Evolutionary conservation across 1,140 invertebrate genomes (phyloP), one percentile per base, ranked within the genome.

Genomic region (Euura lappo): DNA sequence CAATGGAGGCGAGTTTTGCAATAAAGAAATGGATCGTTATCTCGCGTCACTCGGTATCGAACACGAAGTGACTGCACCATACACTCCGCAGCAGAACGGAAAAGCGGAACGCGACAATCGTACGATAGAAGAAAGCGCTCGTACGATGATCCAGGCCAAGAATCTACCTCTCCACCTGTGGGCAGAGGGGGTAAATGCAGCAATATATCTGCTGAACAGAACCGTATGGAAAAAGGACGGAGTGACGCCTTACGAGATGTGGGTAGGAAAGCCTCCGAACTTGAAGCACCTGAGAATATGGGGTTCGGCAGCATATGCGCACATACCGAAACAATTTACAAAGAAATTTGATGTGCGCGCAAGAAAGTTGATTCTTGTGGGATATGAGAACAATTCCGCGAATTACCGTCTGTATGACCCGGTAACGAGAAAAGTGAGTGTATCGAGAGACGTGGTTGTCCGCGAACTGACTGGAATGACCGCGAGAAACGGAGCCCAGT

Each of bases 51-150:
- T 8, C 51, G 76, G 71, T 28, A 72, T 73, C 47, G 44, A 68
- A 5, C 51, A 72, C 11, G 72, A 79, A 51, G 43, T 75, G 46
- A 82, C 81, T 2, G 74, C 79, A 51, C 75, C 78, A 1, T 81
- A 86, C 70, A 82, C 80, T 7, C 82, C 83, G n/a, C 76, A 87
- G 74, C 82, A 85, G 78, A 86, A 86, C 71, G 81, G 83, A 4
- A 68, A 78, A 6, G 75, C 78, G 45, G 86, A 89, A 72, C 71
- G 83, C 68, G 79, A 81, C 42, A 84, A 87, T 77, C 72, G 85
- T 13, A 85, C 82, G 2, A 74, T 88, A 42, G 72, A 82, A 2
- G 83, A 89, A 70, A 78, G 71, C 70, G 85, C 84, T 2, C 64
- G 82, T 42, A 72, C 79, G 44, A 83, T 88, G 83, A 47, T 88